Base-by-base conservation (phyloP, 2,797 vertebrate genomes). In the Artibeus jamaicensis region DNA sequence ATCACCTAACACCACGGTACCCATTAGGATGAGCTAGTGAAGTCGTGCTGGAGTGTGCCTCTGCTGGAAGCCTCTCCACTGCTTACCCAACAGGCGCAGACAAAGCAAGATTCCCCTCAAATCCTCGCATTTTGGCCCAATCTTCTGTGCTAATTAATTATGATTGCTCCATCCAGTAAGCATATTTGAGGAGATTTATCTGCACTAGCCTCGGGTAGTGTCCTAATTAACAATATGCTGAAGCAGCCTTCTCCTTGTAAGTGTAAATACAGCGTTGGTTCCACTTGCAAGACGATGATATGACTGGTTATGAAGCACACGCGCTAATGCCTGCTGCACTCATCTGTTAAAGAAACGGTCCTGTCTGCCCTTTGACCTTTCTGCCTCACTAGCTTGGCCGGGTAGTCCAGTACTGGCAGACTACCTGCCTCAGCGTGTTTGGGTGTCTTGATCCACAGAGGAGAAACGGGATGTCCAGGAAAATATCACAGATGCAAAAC, bases 201-300 rank as follows among this genome's bases (percentile, higher is more conserved):
- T 98, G 97, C 92, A 92, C 97, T 86, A 94, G 95, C 92, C 97
- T 97, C 21, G 12, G 89, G 93, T 96, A 97, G 89, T 87, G 53
- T 84, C 92, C 96, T 98, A 98, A 98, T 98, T 98, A 98, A 95
- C 86, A 96, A 97, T 97, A 89, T 96, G 98, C 98, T 98, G 98
- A 98, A 97, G 91, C 95, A 97, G 97, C 95, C 5, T 95, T 79
- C 82, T 97, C 86, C 95, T 97, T 95, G 55, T 94, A 96, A 97
- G 84, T 95, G 95, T 96, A 97, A 89, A 97, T 78, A 97, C 94
- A 95, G 94, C 86, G 46, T 26, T 6, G n/a, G 86, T 67, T 44
- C 77, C 88, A 91, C 73, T 97, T 89, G 83, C 44, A 89, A 91
- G 92, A 86, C 91, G 89, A 96, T 78, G 86, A 74, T 85, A 85